Evolutionary conservation across 2,888 invertebrate species (phyloP).

Genomic region (Cylindroiulus punctatus): DNA sequence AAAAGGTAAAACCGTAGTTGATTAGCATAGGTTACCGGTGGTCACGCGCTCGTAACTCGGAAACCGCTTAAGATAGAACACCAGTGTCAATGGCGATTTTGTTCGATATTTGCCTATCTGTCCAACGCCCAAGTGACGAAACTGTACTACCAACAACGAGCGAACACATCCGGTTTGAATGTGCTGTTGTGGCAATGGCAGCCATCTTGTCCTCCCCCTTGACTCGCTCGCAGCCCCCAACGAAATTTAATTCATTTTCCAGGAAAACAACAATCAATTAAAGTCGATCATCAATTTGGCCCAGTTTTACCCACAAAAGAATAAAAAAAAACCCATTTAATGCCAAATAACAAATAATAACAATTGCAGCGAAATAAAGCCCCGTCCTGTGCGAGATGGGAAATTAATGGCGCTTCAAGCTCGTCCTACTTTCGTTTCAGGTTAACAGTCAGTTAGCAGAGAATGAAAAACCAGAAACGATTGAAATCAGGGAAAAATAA

Average conservation of each 20-base stretch:
- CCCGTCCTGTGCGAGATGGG: background rate
- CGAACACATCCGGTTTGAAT: too few relatives aligned
- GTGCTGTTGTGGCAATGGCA: too few relatives aligned
- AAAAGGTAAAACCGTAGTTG: too few relatives aligned
- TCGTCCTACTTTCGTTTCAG: background rate
- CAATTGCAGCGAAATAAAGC: background rate
- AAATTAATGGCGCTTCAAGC: background rate
- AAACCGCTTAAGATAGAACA: too few relatives aligned
- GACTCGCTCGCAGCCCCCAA: background rate
- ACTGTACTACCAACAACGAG: too few relatives aligned
- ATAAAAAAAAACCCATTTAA: background rate
- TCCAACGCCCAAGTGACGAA: too few relatives aligned
- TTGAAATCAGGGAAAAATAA: background rate
- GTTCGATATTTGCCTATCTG: too few relatives aligned
- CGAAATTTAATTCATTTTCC: background rate
- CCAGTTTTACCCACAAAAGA: background rate
- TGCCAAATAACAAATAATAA: background rate
- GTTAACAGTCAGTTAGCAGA: background rate
- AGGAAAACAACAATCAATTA: conserved; percentile 9
- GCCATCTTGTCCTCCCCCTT: too few relatives aligned
- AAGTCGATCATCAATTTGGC: background rate
- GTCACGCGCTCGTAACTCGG: too few relatives aligned
- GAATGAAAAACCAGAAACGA: background rate
- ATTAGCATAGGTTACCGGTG: too few relatives aligned
- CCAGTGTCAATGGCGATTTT: too few relatives aligned